phyloP scores from a whole-genome alignment of 2,113 vertebrate species.

The Boulengerochromis microlepis region DNA sequence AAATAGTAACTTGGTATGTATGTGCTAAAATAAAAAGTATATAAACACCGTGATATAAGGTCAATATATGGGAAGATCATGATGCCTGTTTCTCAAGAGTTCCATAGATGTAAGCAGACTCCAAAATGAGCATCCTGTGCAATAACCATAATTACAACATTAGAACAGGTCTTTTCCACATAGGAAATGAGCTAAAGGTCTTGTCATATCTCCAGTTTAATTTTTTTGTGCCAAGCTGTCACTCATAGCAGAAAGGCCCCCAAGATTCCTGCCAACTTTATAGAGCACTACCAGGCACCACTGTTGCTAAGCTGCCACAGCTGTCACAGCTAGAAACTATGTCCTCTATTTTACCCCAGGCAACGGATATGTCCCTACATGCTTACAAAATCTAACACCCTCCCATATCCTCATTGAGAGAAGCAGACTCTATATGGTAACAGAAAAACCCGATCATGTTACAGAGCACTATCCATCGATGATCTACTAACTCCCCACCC shows the following conservation, averaged over 20 bases:
- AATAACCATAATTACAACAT: background rate
- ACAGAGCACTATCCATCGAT: background rate
- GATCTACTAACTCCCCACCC: background rate
- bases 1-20: background rate
- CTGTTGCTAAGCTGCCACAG: slow-evolving; percentile 12
- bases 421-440: background rate
- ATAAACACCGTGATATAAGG: background rate
- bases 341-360: slow-evolving; percentile 14
- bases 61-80: background rate
- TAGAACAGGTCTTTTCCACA: background rate
- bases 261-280: background rate
- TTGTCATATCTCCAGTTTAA: background rate
- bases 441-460: background rate
- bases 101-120: background rate
- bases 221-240: slow-evolving; percentile 9
- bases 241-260: background rate
- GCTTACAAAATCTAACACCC: background rate
- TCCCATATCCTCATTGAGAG: background rate
- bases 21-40: background rate
- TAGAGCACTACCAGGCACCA: background rate
- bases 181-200: slow-evolving; percentile 30
- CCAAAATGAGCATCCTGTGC: background rate
- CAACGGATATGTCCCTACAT: slow-evolving; percentile 4
- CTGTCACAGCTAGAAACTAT: slow-evolving; percentile 1
- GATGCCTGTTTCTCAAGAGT: background rate